Evolutionary conservation across 2,888 invertebrate species (phyloP).

Genomic region (Protodeltote pygarga): DNA sequence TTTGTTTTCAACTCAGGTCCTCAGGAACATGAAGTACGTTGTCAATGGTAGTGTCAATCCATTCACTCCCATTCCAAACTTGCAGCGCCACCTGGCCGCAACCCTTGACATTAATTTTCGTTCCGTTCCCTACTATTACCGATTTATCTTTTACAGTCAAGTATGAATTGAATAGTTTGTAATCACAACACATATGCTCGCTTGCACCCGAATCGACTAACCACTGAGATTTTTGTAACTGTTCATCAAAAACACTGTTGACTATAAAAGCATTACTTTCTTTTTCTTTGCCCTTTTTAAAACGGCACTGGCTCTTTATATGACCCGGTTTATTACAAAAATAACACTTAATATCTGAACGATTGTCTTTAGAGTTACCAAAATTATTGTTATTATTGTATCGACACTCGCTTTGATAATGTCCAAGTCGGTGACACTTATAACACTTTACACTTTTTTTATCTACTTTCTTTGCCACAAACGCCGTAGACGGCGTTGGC

Average conservation of each 20-base stretch:
- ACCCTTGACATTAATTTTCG: constrained; percentile 21
- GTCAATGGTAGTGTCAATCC: constrained; percentile 42
- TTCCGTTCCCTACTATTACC: constrained; percentile 38
- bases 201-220: constrained; percentile 42
- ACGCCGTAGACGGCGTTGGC: background rate
- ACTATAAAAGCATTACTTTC: constrained; percentile 40
- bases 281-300: constrained; percentile 13
- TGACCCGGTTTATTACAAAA: constrained; percentile 32
- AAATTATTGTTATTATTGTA: background rate
- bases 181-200: constrained; percentile 33
- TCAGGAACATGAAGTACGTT: constrained; percentile 45
- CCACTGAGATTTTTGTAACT: constrained; percentile 30
- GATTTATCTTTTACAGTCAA: constrained; percentile 7
- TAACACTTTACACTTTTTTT: constrained; percentile 1
- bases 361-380: constrained; percentile 2
- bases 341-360: constrained; percentile 13
- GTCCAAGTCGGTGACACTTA: constrained; percentile 1
- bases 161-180: constrained; percentile 23
- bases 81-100: constrained; percentile 37
- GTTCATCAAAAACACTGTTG: background rate
- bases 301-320: constrained; percentile 21
- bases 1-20: constrained; percentile 41
- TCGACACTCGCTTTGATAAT: constrained; percentile 2
- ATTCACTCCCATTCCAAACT: constrained; percentile 35
- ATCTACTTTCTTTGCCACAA: background rate